These are phyloP conservation scores for Monopterus albus DNA, from an alignment of 2,113 vertebrate genomes.

Conservation along the genomic window DNA sequence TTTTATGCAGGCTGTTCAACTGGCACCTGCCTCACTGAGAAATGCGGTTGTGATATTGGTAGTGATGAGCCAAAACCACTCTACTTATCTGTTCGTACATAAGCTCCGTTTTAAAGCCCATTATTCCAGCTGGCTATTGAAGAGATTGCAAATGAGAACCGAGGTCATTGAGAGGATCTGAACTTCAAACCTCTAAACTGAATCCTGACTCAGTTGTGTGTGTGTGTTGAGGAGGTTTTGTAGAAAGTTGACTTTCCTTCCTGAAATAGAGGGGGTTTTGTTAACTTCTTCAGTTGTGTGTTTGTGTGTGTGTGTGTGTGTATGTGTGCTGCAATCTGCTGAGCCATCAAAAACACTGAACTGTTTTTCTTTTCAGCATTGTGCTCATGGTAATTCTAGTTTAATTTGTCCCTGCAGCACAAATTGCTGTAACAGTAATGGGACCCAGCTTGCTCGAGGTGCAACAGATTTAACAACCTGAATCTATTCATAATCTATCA, in stretches of 20 bases:
- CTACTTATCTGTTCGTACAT: too few relatives aligned
- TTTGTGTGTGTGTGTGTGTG: background rate
- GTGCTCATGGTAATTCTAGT: slow-evolving; percentile 34
- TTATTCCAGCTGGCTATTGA: background rate
- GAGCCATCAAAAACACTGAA: slow-evolving; percentile 16
- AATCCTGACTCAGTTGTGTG: background rate
- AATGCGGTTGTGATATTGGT: too few relatives aligned
- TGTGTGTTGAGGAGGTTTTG: background rate
- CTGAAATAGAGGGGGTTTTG: background rate
- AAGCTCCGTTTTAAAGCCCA: slow-evolving; percentile 1
- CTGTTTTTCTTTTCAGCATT: slow-evolving; percentile 14
- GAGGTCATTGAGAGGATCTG: background rate
- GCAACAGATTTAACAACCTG: slow-evolving; percentile 12
- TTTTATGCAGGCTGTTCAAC: too few relatives aligned
- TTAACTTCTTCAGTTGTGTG: background rate
- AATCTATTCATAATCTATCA: slow-evolving; percentile 10
- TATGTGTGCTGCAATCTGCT: slow-evolving; percentile 5
- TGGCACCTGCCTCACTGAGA: too few relatives aligned
- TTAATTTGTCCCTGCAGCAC: slow-evolving; percentile 17
- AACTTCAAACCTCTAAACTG: background rate
- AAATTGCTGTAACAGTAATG: slow-evolving; percentile 6
- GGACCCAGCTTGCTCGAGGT: slow-evolving; percentile 8
- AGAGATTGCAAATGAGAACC: background rate
- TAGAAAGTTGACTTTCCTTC: background rate
- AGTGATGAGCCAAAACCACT: too few relatives aligned